Evolutionary conservation across 2,797 vertebrate genomes (phyloP).

Genomic region (Thunnus albacares): DNA sequence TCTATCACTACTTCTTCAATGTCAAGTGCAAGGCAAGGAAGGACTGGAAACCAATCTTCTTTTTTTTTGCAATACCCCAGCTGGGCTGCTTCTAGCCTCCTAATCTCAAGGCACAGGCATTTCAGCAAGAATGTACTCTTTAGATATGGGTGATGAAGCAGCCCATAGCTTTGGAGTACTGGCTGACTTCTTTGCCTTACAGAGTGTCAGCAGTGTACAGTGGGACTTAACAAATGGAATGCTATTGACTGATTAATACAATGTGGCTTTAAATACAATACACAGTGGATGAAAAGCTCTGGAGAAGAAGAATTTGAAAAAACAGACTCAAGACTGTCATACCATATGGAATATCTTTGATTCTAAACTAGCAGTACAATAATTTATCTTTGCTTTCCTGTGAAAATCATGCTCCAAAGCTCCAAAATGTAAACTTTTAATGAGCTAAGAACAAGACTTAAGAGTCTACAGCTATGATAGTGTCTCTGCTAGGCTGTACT

Average conservation of each 20-base stretch:
- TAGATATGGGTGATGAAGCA: slow-evolving; percentile 41
- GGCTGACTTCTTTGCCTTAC: slow-evolving; percentile 16
- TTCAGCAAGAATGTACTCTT: slow-evolving; percentile 23
- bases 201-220: slow-evolving; percentile 26
- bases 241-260: background rate
- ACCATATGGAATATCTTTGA: no score
- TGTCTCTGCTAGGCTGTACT: no score
- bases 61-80: slow-evolving; percentile 7
- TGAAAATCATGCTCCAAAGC: no score
- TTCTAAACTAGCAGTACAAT: no score
- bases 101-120: slow-evolving; percentile 36
- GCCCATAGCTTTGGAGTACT: slow-evolving; percentile 15
- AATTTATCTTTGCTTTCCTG: no score
- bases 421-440: no score
- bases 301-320: no score
- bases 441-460: no score
- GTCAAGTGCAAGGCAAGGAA: background rate
- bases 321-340: no score
- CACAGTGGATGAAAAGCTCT: background rate
- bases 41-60: slow-evolving; percentile 26
- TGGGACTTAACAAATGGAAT: slow-evolving; percentile 6
- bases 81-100: slow-evolving; percentile 1
- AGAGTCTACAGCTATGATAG: no score
- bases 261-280: background rate
- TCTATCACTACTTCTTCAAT: slow-evolving; percentile 10